Base-by-base conservation (phyloP, 2,888 invertebrate genomes). In the Oxytorus armatus region DNA sequence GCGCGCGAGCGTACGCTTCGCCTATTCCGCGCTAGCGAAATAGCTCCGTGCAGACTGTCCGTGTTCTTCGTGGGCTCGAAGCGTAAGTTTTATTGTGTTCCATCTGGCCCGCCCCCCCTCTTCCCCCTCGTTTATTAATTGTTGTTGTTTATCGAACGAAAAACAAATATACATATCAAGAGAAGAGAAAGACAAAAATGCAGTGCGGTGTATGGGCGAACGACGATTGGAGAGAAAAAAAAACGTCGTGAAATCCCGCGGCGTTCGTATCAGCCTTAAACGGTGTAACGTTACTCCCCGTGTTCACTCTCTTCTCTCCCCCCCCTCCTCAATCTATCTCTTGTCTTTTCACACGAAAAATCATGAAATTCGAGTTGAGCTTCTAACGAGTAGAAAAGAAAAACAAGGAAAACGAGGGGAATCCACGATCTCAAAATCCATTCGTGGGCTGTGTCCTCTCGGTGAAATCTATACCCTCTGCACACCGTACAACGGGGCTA, bases 1-100 rank as follows among this genome's bases (percentile, higher is more conserved):
- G 83, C 83, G 82, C 80, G 83, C 83, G 83, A 84, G 84, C 74
- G 86, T 89, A 88, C 89, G 89, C 88, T 89, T 88, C 88, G 88
- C 83, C 88, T 89, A 89, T 90, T 91, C 91, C 89, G 90, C 90
- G 88, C 87, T 88, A 90, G 89, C 90, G 86, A 90, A 90, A 90
- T 89, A 89, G 89, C 90, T 90, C 88, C 87, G 89, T 89, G 89
- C 89, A 90, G 85, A 90, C 89, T 88, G 89, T 89, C 86, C 87
- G 81, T 77, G 87, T 84, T 90, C 89, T 90, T 89, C 89, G 89
- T 77, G 83, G 88, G 89, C 88, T 88, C 88, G 88, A 88, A 89
- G 87, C 87, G 91, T 91, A 90, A 91, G 91, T 91, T 85, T 74
- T 23, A 57, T 53, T 68, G 39, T 47, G 36, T 72, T 68, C 33